Conservation (phyloP, 2,888 invertebrate species). For the Eupithecia dodoneata region DNA sequence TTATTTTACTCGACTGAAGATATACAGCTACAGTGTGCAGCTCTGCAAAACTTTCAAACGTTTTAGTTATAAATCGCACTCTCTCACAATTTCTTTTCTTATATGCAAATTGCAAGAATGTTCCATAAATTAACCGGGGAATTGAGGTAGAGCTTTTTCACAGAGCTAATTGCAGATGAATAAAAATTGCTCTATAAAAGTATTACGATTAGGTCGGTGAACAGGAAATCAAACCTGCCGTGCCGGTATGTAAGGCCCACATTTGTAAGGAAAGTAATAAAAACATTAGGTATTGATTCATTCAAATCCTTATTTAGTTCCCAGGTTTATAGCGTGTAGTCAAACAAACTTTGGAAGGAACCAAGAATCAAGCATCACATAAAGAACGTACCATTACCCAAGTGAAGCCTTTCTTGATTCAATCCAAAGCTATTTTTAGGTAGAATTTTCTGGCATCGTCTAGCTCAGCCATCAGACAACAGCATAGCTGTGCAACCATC, state of each 20-base stretch:
- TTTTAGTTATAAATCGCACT: constrained; percentile 53
- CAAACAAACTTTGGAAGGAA: background rate
- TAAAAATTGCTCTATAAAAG: constrained; percentile 47
- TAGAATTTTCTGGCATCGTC: constrained; percentile 6
- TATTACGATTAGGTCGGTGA: constrained; percentile 38
- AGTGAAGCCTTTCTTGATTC: background rate
- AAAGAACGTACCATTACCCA: background rate
- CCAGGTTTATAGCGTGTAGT: background rate
- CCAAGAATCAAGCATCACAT: background rate
- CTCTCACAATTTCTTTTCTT: constrained; percentile 48
- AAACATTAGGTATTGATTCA: constrained; percentile 1
- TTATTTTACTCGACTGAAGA: constrained; percentile 66
- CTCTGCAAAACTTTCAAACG: constrained; percentile 48
- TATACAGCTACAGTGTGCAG: constrained; percentile 45
- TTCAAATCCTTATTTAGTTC: constrained; percentile 6
- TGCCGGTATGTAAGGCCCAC: constrained; percentile 27
- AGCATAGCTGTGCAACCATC: constrained; percentile 36
- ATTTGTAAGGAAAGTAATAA: constrained; percentile 10
- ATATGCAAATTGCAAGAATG: constrained; percentile 48
- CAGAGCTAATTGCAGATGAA: constrained; percentile 50
- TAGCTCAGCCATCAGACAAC: constrained; percentile 20
- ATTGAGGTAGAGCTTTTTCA: constrained; percentile 47
- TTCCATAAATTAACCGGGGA: constrained; percentile 49
- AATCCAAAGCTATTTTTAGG: background rate
- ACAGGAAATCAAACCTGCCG: constrained; percentile 41